Conservation (phyloP, 2,113 vertebrate genomes). For the Macquaria ambigua region DNA sequence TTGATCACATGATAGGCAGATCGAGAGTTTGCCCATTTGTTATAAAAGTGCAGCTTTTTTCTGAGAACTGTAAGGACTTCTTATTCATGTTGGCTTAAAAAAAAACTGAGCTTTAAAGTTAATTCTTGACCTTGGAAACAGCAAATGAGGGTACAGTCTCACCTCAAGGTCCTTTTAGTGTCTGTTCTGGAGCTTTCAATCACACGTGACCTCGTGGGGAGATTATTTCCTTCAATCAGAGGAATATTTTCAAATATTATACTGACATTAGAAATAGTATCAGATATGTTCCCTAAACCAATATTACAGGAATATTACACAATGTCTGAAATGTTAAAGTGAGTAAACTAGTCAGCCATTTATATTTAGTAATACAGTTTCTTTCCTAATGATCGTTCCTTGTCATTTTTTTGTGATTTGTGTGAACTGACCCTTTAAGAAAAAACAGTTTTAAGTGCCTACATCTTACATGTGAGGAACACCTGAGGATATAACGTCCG, state of each 20-base stretch:
- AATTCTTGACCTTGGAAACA: neutral
- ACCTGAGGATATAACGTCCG: neutral
- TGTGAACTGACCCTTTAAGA: neutral
- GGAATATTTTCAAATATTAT: neutral
- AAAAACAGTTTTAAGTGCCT: neutral
- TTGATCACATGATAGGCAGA: neutral
- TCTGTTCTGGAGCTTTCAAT: neutral
- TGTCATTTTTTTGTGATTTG: neutral
- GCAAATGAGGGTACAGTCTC: neutral
- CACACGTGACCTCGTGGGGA: neutral
- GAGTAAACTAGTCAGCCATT: neutral
- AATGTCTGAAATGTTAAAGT: neutral
- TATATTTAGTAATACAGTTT: neutral
- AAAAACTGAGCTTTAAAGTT: neutral
- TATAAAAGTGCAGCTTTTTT: neutral
- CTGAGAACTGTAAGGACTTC: neutral
- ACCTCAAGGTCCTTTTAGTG: neutral
- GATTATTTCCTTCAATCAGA: neutral
- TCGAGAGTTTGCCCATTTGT: neutral
- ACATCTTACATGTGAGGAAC: neutral
- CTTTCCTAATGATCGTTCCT: neutral
- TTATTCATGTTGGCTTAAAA: neutral
- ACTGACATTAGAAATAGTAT: neutral
- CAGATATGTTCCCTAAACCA: neutral
- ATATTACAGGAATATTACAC: neutral